These are phyloP conservation scores for Agonopterix heracliana DNA, from an alignment of 2,888 invertebrate species.

Conservation along the genomic window DNA sequence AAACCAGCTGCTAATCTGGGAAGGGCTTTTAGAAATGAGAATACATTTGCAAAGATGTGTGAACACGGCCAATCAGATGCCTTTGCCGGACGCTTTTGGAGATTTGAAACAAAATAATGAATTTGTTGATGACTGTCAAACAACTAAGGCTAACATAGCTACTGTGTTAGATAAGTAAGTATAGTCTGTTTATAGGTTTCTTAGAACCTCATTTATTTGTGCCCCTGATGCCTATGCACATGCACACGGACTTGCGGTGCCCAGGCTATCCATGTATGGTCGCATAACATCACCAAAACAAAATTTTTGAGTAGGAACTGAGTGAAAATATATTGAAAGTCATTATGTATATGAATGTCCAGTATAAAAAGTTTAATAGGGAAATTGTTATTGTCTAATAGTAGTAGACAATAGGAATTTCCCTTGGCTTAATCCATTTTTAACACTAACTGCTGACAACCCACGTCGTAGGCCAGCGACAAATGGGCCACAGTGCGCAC, in stretches of 20 bases:
- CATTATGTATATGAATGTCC: too few relatives aligned
- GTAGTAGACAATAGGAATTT: too few relatives aligned
- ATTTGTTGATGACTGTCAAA: constrained; percentile 67
- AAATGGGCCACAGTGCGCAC: too few relatives aligned
- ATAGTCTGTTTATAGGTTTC: neutral
- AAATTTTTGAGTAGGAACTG: too few relatives aligned
- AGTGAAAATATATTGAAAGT: too few relatives aligned
- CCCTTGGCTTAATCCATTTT: too few relatives aligned
- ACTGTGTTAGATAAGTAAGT: constrained; percentile 79
- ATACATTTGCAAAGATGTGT: constrained; percentile 92
- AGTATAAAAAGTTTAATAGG: too few relatives aligned
- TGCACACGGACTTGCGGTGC: neutral
- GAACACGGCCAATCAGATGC: constrained; percentile 85
- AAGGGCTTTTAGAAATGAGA: constrained; percentile 88
- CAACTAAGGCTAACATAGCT: constrained; percentile 72
- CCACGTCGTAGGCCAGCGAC: too few relatives aligned
- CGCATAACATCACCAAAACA: too few relatives aligned
- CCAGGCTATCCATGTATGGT: too few relatives aligned
- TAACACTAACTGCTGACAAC: too few relatives aligned
- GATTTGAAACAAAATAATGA: constrained; percentile 63
- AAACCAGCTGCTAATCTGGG: constrained; percentile 87
- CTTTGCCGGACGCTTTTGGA: constrained; percentile 76
- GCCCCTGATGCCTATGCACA: neutral
- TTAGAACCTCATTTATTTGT: neutral
- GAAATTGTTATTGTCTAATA: too few relatives aligned